Percentiles rank a stretch among this genome's conserved stretches.
These are phyloP conservation scores for Helleia helle DNA, from an alignment of 2,888 invertebrate genomes.

Conservation along the genomic window DNA sequence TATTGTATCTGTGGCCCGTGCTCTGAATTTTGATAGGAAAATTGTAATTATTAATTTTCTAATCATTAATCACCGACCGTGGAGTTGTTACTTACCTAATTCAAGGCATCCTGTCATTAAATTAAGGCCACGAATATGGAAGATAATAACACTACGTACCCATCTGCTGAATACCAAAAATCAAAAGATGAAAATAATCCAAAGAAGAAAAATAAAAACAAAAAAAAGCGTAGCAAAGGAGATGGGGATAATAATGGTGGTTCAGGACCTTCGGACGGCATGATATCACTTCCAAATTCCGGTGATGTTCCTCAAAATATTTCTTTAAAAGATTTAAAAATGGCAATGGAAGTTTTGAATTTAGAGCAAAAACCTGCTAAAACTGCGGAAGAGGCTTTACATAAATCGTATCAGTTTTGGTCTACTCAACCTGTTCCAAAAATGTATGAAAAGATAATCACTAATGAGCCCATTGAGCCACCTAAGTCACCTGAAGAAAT, in stretches of 20 bases:
- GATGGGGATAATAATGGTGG: slow-evolving; percentile 62
- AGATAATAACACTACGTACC: slow-evolving; percentile 46
- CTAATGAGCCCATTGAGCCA: slow-evolving; percentile 93
- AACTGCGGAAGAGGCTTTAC: slow-evolving; percentile 86
- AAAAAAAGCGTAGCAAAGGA: slow-evolving; percentile 61
- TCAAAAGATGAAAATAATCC: slow-evolving; percentile 55
- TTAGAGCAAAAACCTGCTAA: slow-evolving; percentile 85
- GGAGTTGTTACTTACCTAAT: background rate
- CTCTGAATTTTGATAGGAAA: background rate
- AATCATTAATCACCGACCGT: background rate
- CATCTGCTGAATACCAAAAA: slow-evolving; percentile 48
- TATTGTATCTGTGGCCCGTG: background rate
- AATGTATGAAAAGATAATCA: slow-evolving; percentile 93
- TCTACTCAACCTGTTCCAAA: slow-evolving; percentile 99
- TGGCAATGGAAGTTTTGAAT: slow-evolving; percentile 87
- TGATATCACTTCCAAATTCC: slow-evolving; percentile 44
- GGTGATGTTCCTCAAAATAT: slow-evolving; percentile 69
- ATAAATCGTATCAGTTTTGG: slow-evolving; percentile 97
- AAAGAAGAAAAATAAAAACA: slow-evolving; percentile 64
- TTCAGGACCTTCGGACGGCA: slow-evolving; percentile 40
- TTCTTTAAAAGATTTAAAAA: slow-evolving; percentile 83
- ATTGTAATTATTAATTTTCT: background rate
- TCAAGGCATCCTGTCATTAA: background rate
- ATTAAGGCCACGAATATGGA: slow-evolving; percentile 42
- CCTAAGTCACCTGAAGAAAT: slow-evolving; percentile 89